phyloP scores from a whole-genome alignment of 2,797 vertebrate genomes.

The Sparus aurata region DNA sequence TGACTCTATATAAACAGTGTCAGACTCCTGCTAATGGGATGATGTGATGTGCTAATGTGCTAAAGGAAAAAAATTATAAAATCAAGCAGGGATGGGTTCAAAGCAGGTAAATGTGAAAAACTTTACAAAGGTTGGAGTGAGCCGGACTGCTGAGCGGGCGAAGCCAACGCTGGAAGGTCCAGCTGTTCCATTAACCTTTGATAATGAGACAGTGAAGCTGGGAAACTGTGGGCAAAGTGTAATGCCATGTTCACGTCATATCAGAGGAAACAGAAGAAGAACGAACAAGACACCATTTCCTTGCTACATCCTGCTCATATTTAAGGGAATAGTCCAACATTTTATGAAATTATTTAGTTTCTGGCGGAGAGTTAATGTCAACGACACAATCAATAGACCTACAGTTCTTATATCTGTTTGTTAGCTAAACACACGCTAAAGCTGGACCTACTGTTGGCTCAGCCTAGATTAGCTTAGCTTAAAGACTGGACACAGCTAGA shows the following conservation, averaged over 20 bases:
- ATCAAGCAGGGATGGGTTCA: slow-evolving; percentile 20
- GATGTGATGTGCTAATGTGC: slow-evolving; percentile 44
- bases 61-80: slow-evolving; percentile 20
- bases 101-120: slow-evolving; percentile 57
- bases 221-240: slow-evolving; percentile 55
- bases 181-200: slow-evolving; percentile 76
- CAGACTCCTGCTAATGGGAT: slow-evolving; percentile 40
- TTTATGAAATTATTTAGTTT: not conserved
- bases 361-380: not conserved
- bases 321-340: slow-evolving; percentile 16
- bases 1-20: slow-evolving; percentile 67
- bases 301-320: slow-evolving; percentile 1
- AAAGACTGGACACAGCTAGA: not conserved
- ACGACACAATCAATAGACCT: not conserved
- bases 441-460: not conserved
- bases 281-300: slow-evolving; percentile 12
- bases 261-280: slow-evolving; percentile 37
- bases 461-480: not conserved
- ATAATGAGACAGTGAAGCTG: slow-evolving; percentile 66
- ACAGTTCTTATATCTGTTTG: too few relatives aligned
- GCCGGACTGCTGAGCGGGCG: slow-evolving; percentile 56
- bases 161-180: slow-evolving; percentile 57
- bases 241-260: slow-evolving; percentile 55
- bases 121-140: slow-evolving; percentile 43
- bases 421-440: not conserved